Conservation (phyloP, 2,888 invertebrate species). For the Rhingia rostrata region DNA sequence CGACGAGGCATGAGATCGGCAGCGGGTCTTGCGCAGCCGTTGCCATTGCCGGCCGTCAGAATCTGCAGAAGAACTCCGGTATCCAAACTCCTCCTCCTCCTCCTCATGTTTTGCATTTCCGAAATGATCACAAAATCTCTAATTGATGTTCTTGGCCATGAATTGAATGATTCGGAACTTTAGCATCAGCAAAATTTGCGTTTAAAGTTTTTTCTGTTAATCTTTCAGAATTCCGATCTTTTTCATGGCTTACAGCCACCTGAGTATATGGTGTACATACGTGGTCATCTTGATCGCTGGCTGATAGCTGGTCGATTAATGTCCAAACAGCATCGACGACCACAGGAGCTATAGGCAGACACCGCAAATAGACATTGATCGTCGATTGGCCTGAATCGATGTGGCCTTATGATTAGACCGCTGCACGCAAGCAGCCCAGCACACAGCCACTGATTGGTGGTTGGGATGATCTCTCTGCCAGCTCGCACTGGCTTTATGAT, state of each 20-base stretch:
- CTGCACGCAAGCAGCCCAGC: slow-evolving; percentile 61
- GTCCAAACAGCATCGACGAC: slow-evolving; percentile 51
- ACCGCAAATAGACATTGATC: slow-evolving; percentile 73
- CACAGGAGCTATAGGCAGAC: slow-evolving; percentile 69
- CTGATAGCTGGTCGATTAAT: slow-evolving; percentile 52
- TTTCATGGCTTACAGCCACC: slow-evolving; percentile 10
- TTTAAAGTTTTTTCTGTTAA: slow-evolving; percentile 47
- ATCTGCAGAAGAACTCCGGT: slow-evolving; percentile 18
- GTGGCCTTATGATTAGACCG: slow-evolving; percentile 71
- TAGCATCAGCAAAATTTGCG: slow-evolving; percentile 53
- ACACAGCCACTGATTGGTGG: slow-evolving; percentile 63
- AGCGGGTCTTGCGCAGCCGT: slow-evolving; percentile 58
- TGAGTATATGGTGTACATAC: background rate
- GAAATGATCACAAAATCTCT: slow-evolving; percentile 73
- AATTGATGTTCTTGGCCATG: slow-evolving; percentile 73
- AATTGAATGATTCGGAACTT: slow-evolving; percentile 66
- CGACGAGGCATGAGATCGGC: slow-evolving; percentile 69
- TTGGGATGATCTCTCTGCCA: slow-evolving; percentile 60
- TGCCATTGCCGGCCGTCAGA: slow-evolving; percentile 23
- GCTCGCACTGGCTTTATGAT: slow-evolving; percentile 60
- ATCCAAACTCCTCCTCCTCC: background rate
- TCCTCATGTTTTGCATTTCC: slow-evolving; percentile 65
- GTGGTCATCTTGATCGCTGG: slow-evolving; percentile 46
- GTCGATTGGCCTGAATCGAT: slow-evolving; percentile 67
- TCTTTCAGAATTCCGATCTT: slow-evolving; percentile 60